Conservation (phyloP, 2,113 vertebrate genomes). For the Gadus chalcogrammus region DNA sequence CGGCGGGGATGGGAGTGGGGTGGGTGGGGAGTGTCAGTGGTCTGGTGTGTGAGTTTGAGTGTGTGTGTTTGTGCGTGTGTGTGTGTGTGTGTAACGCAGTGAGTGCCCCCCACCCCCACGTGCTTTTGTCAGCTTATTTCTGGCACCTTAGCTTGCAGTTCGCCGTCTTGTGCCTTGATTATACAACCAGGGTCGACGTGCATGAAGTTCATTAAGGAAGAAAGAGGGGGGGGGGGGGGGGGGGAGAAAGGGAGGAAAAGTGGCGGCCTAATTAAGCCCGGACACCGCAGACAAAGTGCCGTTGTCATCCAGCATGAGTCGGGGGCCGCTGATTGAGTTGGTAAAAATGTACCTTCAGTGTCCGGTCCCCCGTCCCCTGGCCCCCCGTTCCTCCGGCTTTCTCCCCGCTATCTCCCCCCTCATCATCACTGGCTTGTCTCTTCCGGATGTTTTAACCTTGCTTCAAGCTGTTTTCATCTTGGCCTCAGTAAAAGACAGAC, state of each 20-base stretch:
- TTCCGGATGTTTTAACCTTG: constrained; percentile 34
- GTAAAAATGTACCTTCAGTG: constrained; percentile 79
- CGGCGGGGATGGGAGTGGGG: constrained; percentile 47
- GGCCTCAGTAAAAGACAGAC: neutral
- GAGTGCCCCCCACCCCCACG: constrained; percentile 40
- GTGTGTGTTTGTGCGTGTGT: too few species aligned
- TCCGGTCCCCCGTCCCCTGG: too few species aligned
- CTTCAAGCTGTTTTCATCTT: constrained; percentile 28
- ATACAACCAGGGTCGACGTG: constrained; percentile 97
- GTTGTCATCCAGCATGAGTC: constrained; percentile 92
- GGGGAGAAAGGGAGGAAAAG: constrained; percentile 67
- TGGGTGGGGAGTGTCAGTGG: constrained; percentile 75
- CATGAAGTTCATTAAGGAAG: constrained; percentile 97
- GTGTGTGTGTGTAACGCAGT: too few species aligned
- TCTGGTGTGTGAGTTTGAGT: too few species aligned
- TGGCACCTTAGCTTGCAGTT: constrained; percentile 99
- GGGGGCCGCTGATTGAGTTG: constrained; percentile 87
- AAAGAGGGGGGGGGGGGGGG: too few species aligned
- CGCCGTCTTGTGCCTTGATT: constrained; percentile 99
- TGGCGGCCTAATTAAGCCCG: constrained; percentile 98
- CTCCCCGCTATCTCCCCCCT: constrained; percentile 29
- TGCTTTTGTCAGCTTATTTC: constrained; percentile 99
- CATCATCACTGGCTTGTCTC: constrained; percentile 51
- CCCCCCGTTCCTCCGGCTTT: too few species aligned
- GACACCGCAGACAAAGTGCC: constrained; percentile 91